Base-by-base conservation (phyloP, 2,888 invertebrate species). In the Cantharis lateralis region DNA sequence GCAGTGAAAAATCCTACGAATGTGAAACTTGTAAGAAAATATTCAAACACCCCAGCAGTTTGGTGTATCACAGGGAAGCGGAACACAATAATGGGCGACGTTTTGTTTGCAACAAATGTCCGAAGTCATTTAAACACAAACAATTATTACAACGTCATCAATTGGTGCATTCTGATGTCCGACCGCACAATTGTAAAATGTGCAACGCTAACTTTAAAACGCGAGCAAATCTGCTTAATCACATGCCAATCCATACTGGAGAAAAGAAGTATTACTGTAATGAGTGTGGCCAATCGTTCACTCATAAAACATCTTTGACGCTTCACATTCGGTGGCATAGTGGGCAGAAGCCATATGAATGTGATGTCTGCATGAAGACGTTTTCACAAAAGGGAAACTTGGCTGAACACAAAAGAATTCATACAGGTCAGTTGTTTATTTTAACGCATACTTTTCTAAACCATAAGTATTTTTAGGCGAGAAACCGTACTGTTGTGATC, bases 361-460 rank as follows among this genome's bases (percentile, higher is more conserved):
- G 95, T 84, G 88, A 91, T 72, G 90, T 91, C 15, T 95, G 95
- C 86, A 89, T 91, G 74, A 95, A 95, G 86, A 89, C 91, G 70
- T 95, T 95, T 87, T 92, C 93, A 0, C 95, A 95, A 87, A 93
- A 93, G 84, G 94, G 95, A 74, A 95, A 95, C 89, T 88, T 95
- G 75, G 91, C 92, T 62, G 95, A 95, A 83, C 95, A 95, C 87
- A 90, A 91, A 87, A 91, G 95, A 74, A 94, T 93, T 82, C 95
- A 95, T 87, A 95, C 92, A 0, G 89, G 85, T 84, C 78, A 79
- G 79, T 62, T 48, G 48, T 7, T 48, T 48, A 48, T n/a, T 48
- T 48, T n/a, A n/a, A n/a, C n/a, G n/a, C n/a, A n/a, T n/a, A n/a
- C n/a, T n/a, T n/a, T n/a, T n/a, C n/a, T n/a, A n/a, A n/a, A n/a